These are phyloP conservation scores for Hydropotes inermis DNA, from an alignment of 2,113 vertebrate genomes.

Conservation along the genomic window DNA sequence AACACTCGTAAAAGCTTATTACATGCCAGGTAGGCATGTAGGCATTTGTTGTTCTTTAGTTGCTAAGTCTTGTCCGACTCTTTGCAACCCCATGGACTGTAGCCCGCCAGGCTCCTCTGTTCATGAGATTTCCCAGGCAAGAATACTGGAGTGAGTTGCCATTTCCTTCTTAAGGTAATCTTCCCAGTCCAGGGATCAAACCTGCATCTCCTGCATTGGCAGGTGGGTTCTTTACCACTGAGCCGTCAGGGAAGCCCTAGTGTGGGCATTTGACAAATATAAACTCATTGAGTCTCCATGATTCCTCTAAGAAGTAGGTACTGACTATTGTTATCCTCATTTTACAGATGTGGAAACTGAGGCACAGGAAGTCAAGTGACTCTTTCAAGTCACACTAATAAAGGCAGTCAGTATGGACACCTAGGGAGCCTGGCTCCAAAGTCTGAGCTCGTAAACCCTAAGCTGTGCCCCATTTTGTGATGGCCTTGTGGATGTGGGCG, in stretches of 20 bases:
- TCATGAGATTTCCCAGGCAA: neutral
- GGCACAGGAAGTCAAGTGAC: neutral
- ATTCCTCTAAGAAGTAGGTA: neutral
- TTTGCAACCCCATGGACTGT: neutral
- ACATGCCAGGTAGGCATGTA: neutral
- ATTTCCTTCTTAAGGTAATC: neutral
- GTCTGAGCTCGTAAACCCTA: neutral
- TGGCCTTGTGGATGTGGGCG: accelerated
- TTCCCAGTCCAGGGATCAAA: neutral
- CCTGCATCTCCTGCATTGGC: neutral
- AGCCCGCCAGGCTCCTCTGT: neutral
- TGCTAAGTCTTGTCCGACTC: neutral
- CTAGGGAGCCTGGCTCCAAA: neutral
- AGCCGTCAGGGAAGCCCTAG: neutral
- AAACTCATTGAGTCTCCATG: neutral
- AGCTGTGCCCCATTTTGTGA: neutral
- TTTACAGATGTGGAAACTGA: neutral
- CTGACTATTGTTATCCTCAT: neutral
- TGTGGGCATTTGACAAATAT: neutral
- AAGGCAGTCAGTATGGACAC: neutral
- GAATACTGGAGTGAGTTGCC: neutral
- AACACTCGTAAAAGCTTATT: neutral
- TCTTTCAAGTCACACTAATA: neutral
- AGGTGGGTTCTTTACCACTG: neutral
- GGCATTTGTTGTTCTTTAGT: neutral